These are phyloP conservation scores for Stenopsyche tienmushanensis DNA, from an alignment of 1,140 invertebrate genomes.

Conservation along the genomic window DNA sequence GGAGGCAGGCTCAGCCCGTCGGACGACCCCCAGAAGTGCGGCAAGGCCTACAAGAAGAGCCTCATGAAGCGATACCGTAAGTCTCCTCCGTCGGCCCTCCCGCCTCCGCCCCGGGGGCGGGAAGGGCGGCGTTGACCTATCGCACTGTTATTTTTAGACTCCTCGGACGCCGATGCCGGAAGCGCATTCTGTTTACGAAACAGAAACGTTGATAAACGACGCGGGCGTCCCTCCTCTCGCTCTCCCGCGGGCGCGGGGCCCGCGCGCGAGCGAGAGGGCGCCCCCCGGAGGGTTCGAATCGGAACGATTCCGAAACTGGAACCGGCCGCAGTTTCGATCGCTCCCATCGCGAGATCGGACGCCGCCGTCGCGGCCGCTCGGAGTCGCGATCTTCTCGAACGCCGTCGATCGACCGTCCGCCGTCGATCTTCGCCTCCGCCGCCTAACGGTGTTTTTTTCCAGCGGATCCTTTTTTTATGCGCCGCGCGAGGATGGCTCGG, in stretches of 20 bases:
- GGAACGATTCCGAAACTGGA: no score
- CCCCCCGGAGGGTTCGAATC: no score
- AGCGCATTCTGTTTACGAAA: constrained; percentile 5
- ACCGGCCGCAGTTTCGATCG: no score
- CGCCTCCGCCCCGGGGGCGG: no score
- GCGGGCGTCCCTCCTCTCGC: background rate
- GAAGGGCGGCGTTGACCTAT: background rate
- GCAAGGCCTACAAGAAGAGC: constrained; percentile 84
- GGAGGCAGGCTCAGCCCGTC: constrained; percentile 60
- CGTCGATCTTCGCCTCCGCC: no score
- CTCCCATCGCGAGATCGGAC: no score
- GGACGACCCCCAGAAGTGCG: constrained; percentile 56
- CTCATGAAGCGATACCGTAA: constrained; percentile 88
- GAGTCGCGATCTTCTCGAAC: no score
- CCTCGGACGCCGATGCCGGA: background rate
- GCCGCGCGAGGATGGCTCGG: no score
- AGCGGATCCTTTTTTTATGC: constrained; percentile 4
- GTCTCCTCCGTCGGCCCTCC: constrained; percentile 56
- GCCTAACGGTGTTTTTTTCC: constrained; percentile 22
- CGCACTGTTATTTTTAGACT: constrained; percentile 3
- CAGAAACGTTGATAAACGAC: constrained; percentile 17
- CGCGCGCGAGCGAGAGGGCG: background rate
- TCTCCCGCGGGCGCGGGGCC: no score
- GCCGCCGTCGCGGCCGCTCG: no score
- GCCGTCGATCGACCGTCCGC: no score